Base-by-base conservation (phyloP, 2,888 invertebrate species). In the Tachina fera region DNA sequence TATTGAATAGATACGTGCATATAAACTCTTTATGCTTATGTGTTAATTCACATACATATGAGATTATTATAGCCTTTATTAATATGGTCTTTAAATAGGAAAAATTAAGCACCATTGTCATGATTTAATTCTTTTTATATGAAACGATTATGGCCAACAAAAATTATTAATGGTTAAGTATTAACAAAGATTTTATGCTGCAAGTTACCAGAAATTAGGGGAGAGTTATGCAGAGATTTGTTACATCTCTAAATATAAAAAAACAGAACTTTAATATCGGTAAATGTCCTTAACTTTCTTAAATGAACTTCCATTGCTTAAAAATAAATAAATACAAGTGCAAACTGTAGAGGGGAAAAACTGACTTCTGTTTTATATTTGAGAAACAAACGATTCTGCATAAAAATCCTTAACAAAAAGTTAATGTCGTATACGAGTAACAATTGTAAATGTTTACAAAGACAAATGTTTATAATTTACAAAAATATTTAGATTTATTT, bases 381-480 rank as follows among this genome's bases (percentile, higher is more conserved):
- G 16, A 49, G 45, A 53, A 78, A 63, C 47, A 71, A 63, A 71
- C 56, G 16, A 19, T 61, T 19, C 51, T 53, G 19, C 11, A 45
- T 53, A 41, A 14, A 51, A 63, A 31, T 47, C 14, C 19, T 22
- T n/a, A 8, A 41, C 0, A 31, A 70, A 14, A 56, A 31, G 19
- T 71, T 58, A 19, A 0, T 19, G 11, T 2, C 39, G 45, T 43
- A 58, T 22, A n/a, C n/a, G n/a, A n/a, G n/a, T n/a, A 68, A 51
- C 16, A 70, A 58, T 45, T 14, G 41, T 31, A 22, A 56, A 45
- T 49, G n/a, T 61, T 63, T 60, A 14, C 51, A 47, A 61, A 86
- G 86, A 86, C 76, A 83, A 86, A 83, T 83, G 86, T 63, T 80
- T 65, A 19, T 63, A 79, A 86, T 86, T 86, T 86, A 83, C 83